phyloP scores from a whole-genome alignment of 2,113 vertebrate species.

The Mohoua ochrocephala region DNA sequence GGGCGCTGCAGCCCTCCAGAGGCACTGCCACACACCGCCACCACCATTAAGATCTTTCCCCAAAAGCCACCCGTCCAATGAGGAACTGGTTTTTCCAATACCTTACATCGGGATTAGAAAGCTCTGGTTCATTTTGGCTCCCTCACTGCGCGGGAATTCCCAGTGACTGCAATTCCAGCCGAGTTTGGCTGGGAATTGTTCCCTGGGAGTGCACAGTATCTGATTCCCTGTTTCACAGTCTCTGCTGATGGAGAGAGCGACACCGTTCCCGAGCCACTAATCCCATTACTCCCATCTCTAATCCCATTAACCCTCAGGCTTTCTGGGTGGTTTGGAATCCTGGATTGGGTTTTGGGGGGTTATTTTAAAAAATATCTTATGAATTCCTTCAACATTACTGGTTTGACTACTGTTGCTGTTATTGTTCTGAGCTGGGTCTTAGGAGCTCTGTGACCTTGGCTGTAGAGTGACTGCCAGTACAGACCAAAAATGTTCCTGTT shows the following conservation, averaged over 20 bases:
- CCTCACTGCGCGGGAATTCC: not conserved
- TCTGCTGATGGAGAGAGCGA: not conserved
- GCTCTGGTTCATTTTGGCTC: not conserved
- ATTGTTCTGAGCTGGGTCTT: not conserved
- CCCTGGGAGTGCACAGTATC: not conserved
- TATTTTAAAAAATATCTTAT: not conserved
- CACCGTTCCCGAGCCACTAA: not conserved
- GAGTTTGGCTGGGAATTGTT: not conserved
- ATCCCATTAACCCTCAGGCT: not conserved
- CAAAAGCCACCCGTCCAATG: not conserved
- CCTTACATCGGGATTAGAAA: not conserved
- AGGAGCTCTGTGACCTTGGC: not conserved
- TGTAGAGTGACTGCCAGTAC: not conserved
- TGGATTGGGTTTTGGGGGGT: rapidly evolving
- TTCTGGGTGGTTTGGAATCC: not conserved
- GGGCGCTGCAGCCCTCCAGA: too few relatives aligned
- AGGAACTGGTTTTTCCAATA: not conserved
- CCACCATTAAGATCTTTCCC: not conserved
- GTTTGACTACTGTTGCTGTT: not conserved
- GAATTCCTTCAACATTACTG: not conserved
- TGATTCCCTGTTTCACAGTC: not conserved
- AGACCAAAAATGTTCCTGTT: not conserved
- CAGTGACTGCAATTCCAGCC: not conserved
- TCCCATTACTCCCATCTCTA: not conserved
- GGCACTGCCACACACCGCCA: not conserved